phyloP scores from a whole-genome alignment of 2,797 vertebrate genomes.

The Capromys pilorides region DNA sequence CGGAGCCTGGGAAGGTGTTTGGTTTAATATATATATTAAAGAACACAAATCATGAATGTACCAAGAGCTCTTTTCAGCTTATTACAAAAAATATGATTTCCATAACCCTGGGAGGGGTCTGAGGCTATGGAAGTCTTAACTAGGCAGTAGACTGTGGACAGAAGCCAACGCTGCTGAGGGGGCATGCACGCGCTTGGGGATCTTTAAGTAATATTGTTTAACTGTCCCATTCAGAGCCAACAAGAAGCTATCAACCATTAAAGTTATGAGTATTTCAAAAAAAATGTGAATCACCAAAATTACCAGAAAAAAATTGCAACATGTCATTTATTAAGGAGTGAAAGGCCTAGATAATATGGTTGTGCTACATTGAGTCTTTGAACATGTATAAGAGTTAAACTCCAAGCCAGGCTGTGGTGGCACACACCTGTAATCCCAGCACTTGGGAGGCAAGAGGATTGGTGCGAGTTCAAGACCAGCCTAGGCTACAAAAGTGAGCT shows the following conservation, averaged over 20 bases:
- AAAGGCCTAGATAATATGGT: too few species aligned
- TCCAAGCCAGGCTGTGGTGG: too few species aligned
- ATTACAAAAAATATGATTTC: slow-evolving; percentile 83
- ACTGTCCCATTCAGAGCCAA: slow-evolving; percentile 84
- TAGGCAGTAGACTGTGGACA: slow-evolving; percentile 67
- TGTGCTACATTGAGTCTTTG: too few species aligned
- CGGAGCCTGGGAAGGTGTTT: slow-evolving; percentile 83
- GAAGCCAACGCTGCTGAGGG: slow-evolving; percentile 71
- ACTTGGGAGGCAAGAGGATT: too few species aligned
- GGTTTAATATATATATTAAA: slow-evolving; percentile 83
- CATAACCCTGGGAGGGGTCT: slow-evolving; percentile 73
- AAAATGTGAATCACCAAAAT: too few species aligned
- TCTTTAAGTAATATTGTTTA: slow-evolving; percentile 74
- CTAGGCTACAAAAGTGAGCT: too few species aligned
- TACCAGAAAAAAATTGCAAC: too few species aligned
- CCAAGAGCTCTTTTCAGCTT: slow-evolving; percentile 83
- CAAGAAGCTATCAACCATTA: slow-evolving; percentile 89
- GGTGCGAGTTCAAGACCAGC: too few species aligned
- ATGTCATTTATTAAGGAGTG: too few species aligned
- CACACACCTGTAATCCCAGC: too few species aligned
- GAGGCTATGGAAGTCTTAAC: slow-evolving; percentile 77
- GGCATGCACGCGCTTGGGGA: slow-evolving; percentile 73
- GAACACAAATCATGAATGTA: slow-evolving; percentile 83
- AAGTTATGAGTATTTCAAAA: slow-evolving; percentile 87
- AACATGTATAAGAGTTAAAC: too few species aligned